phyloP scores from a whole-genome alignment of 2,113 vertebrate species.

The Chaenogobius annularis region DNA sequence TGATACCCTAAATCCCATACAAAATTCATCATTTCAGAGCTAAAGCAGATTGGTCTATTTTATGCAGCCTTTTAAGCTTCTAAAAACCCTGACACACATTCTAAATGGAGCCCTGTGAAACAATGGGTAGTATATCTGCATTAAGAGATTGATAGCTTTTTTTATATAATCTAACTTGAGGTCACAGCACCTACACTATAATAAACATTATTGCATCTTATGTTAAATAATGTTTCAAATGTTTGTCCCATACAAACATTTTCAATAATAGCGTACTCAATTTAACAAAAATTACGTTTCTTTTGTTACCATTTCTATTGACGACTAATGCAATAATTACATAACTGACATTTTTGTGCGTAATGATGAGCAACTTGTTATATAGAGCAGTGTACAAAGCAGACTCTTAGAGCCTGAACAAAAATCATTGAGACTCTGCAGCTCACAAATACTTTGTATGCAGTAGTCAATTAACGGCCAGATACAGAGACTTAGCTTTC shows the following conservation, averaged over 20 bases:
- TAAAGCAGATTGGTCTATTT: conserved; percentile 55
- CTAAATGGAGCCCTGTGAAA: conserved; percentile 11
- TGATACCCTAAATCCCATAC: conserved; percentile 56
- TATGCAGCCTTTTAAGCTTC: conserved; percentile 56
- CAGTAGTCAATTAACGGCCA: conserved; percentile 3
- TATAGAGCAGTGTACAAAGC: conserved; percentile 16
- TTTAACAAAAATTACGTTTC: neutral
- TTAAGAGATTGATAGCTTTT: conserved; percentile 5
- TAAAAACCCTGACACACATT: conserved; percentile 23
- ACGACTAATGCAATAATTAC: neutral
- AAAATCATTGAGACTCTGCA: conserved; percentile 22
- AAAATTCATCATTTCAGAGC: conserved; percentile 44
- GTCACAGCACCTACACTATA: neutral
- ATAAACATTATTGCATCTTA: too few relatives aligned
- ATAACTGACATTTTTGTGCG: neutral
- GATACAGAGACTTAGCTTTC: neutral
- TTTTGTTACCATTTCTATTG: conserved; percentile 1
- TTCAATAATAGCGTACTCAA: neutral
- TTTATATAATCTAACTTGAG: neutral
- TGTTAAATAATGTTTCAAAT: too few relatives aligned
- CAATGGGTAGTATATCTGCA: conserved; percentile 12
- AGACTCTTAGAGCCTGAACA: conserved; percentile 5
- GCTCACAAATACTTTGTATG: conserved; percentile 27
- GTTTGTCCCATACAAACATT: neutral
- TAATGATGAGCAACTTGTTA: conserved; percentile 7